Base-by-base conservation (phyloP, 1,140 invertebrate genomes). In the Zelostemma sp. region DNA sequence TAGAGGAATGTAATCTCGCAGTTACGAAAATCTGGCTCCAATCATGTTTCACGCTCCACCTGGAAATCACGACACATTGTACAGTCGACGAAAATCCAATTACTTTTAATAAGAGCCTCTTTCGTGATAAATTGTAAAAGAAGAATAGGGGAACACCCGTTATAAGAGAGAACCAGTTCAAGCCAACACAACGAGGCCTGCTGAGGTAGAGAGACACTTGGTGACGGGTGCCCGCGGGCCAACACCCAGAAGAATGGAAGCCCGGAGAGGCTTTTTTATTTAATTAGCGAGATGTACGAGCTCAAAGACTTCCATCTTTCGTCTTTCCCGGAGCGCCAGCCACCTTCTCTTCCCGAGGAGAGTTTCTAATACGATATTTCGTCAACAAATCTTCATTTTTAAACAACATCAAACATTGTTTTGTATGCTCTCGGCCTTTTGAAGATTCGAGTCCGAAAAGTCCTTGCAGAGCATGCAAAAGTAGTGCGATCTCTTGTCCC, bases 231-330 rank as follows among this genome's bases (percentile, higher is more conserved):
- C 76, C 77, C 59, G 70, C 68, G 68, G 78, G 74, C 74, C 73
- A 69, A 79, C 75, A 78, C 75, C 61, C 68, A 59, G 65, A 79
- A 80, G 77, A 80, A 81, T 35, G 25, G 45, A 35, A 65, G 45
- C 66, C 53, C 17, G 35, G 58, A 61, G 63, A 55, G 53, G 58
- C 62, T 76, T 78, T 80, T 79, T 80, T 77, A 82, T 82, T 82
- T 79, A 81, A 82, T 83, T 83, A 83, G 75, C 72, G 68, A 80
- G 70, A 79, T 79, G 74, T 75, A 76, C 74, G 72, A 64, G 65
- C 68, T 80, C 77, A 76, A 80, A 79, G 75, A 73, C 67, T 70
- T 70, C 69, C 55, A 50, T 72, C 59, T 40, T 55, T 60, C n/a
- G 54, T 62, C 61, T 38, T 17, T 5, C 15, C 14, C 17, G 16